Conservation (phyloP, 2,888 invertebrate species). For the Parnassius orleans region DNA sequence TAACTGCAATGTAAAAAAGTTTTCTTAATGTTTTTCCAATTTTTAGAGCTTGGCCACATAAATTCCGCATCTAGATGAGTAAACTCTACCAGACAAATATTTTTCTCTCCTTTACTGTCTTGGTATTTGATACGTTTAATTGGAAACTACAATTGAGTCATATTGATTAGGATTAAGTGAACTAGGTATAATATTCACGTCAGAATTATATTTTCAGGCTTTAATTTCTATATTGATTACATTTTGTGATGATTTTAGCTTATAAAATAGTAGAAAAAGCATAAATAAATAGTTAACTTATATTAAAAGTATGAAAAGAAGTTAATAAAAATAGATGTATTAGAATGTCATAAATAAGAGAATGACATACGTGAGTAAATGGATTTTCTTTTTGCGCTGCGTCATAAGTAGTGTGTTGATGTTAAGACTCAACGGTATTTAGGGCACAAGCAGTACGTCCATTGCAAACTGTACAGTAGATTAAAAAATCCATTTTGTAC, state of each 20-base stretch:
- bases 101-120: too few species aligned
- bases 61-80: too few species aligned
- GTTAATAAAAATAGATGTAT: slow-evolving; percentile 18
- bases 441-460: slow-evolving; percentile 16
- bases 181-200: too few species aligned
- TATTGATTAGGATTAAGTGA: too few species aligned
- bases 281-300: background rate
- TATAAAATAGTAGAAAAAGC: background rate
- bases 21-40: too few species aligned
- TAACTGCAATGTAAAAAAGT: too few species aligned
- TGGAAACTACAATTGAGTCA: too few species aligned
- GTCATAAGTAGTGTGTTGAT: slow-evolving; percentile 9
- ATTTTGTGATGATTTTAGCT: background rate
- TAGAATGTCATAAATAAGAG: slow-evolving; percentile 6
- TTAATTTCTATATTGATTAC: too few species aligned
- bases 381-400: slow-evolving; percentile 21
- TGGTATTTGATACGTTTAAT: too few species aligned
- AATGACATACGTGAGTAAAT: slow-evolving; percentile 19
- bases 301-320: slow-evolving; percentile 9
- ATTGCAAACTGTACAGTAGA: slow-evolving; percentile 24
- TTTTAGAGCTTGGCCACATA: too few species aligned
- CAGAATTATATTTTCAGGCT: too few species aligned
- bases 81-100: too few species aligned
- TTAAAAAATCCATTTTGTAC: slow-evolving; percentile 34
- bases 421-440: slow-evolving; percentile 22